A percentile compares a stretch with the other conserved stretches of the same genome.
Conservation (phyloP, 2,797 vertebrate genomes). For the Melanotaenia trifasciata region DNA sequence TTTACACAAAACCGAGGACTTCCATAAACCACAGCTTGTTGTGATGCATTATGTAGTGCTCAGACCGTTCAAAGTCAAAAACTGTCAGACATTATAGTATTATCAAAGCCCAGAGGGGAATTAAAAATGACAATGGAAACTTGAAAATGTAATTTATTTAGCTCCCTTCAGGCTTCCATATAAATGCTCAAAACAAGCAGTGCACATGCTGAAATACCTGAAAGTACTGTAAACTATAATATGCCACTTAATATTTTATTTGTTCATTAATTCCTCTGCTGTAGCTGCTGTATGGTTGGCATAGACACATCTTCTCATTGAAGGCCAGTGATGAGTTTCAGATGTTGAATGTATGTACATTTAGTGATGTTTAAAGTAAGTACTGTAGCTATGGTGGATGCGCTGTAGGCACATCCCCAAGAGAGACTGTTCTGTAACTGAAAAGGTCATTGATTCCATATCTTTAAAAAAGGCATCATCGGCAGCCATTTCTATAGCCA, state of each 20-base stretch:
- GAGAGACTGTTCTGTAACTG: constrained; percentile 55
- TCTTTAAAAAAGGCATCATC: constrained; percentile 38
- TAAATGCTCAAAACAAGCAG: constrained; percentile 30
- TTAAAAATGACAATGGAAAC: background rate
- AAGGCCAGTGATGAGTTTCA: constrained; percentile 56
- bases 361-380: constrained; percentile 42
- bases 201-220: constrained; percentile 44
- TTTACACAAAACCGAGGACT: constrained; percentile 64
- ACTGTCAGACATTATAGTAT: constrained; percentile 16
- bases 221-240: constrained; percentile 55
- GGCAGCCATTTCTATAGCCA: constrained; percentile 50
- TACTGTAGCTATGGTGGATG: constrained; percentile 46
- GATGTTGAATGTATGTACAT: constrained; percentile 72
- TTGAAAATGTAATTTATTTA: background rate
- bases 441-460: constrained; percentile 52
- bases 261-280: constrained; percentile 50
- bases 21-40: constrained; percentile 61
- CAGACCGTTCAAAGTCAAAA: constrained; percentile 28
- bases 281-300: constrained; percentile 60
- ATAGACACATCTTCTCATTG: constrained; percentile 41
- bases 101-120: background rate
- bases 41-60: constrained; percentile 53
- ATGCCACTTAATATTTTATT: constrained; percentile 47
- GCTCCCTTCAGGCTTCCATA: background rate
- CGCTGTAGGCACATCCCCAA: constrained; percentile 27